phyloP scores from a whole-genome alignment of 1,140 invertebrate species.

The Drosophila micromelanica region DNA sequence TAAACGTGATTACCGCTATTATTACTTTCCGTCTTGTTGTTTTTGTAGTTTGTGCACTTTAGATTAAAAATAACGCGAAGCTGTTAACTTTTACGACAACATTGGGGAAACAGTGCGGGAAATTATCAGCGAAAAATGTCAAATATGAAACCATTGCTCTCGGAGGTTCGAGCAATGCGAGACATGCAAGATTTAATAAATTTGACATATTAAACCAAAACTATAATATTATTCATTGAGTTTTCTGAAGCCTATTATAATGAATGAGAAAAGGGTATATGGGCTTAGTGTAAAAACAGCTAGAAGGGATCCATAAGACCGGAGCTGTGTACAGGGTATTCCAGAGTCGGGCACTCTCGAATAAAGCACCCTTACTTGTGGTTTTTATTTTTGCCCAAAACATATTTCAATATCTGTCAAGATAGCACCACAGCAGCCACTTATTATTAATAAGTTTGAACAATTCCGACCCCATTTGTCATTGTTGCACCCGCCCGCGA shows the following conservation, averaged over 20 bases:
- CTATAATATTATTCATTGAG: neutral
- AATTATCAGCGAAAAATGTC: constrained; percentile 4
- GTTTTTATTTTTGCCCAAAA: neutral
- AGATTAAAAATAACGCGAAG: constrained; percentile 43
- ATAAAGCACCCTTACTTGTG: no score
- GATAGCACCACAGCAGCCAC: constrained; percentile 4
- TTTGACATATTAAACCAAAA: neutral
- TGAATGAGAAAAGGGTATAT: no score
- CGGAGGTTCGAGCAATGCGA: neutral
- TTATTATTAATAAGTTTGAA: constrained; percentile 34
- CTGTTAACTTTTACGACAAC: constrained; percentile 35
- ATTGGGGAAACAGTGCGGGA: neutral
- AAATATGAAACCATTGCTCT: neutral
- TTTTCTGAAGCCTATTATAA: no score
- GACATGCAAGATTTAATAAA: neutral
- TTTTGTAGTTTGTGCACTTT: constrained; percentile 30
- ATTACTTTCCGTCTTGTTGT: constrained; percentile 32
- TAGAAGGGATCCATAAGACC: no score
- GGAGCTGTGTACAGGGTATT: no score
- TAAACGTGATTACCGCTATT: constrained; percentile 44
- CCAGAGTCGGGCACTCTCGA: no score
- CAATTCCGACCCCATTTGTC: constrained; percentile 21
- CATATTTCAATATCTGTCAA: constrained; percentile 4
- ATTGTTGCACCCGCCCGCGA: constrained; percentile 4
- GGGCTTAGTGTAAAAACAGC: no score